Evolutionary conservation across 2,888 invertebrate species (phyloP).

Genomic region (Hydropsyche betteni): DNA sequence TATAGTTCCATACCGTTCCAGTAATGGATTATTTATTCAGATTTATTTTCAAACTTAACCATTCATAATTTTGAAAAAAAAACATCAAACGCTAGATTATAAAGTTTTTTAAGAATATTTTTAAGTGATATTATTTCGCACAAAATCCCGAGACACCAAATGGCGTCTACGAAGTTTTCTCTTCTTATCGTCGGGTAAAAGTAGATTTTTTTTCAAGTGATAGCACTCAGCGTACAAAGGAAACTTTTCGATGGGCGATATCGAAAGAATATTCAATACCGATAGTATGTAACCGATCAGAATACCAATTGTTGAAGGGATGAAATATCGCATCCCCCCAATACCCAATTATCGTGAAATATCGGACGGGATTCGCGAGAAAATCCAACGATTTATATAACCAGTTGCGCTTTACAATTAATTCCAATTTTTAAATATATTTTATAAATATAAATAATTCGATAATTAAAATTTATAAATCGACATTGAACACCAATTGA

Average conservation of each 20-base stretch:
- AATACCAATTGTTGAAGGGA: conserved; percentile 14
- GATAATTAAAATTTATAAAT: background rate
- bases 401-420: too few relatives aligned
- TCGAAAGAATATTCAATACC: conserved; percentile 26
- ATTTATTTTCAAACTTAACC: too few relatives aligned
- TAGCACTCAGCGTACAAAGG: background rate
- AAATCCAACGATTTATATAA: too few relatives aligned
- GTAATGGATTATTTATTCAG: too few relatives aligned
- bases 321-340: too few relatives aligned
- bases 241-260: conserved; percentile 25
- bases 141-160: conserved; percentile 9
- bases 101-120: background rate
- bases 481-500: background rate
- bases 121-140: conserved; percentile 20
- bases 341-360: too few relatives aligned
- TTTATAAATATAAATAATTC: too few relatives aligned
- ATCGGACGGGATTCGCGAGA: too few relatives aligned
- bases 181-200: conserved; percentile 10
- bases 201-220: conserved; percentile 16
- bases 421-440: too few relatives aligned
- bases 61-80: background rate
- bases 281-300: conserved; percentile 12
- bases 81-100: too few relatives aligned
- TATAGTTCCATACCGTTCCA: too few relatives aligned
- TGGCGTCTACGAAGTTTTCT: conserved; percentile 19